A percentile compares a stretch with the other conserved stretches of the same genome.
These are phyloP conservation scores for Burhinus oedicnemus DNA, from an alignment of 2,113 vertebrate genomes.

Conservation along the genomic window DNA sequence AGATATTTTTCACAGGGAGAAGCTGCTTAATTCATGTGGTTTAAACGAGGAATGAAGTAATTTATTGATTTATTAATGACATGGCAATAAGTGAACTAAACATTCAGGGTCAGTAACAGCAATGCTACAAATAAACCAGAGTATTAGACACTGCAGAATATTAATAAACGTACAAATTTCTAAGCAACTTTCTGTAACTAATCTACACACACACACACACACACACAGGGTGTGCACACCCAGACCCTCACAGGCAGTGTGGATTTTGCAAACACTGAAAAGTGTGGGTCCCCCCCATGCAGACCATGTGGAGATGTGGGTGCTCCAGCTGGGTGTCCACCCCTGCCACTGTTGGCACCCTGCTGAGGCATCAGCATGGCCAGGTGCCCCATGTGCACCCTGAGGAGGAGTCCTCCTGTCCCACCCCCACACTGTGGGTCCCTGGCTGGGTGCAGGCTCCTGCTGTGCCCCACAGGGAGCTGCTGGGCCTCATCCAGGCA, in stretches of 20 bases:
- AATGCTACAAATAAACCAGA: neutral
- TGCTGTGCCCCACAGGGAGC: neutral
- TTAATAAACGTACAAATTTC: neutral
- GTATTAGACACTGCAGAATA: neutral
- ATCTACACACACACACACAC: no score
- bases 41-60: neutral
- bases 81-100: neutral
- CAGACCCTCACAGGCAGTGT: neutral
- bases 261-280: neutral
- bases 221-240: no score
- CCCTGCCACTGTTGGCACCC: neutral
- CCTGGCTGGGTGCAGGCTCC: neutral
- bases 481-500: neutral
- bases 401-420: accelerated
- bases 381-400: no score
- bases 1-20: neutral
- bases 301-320: neutral
- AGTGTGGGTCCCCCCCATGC: neutral
- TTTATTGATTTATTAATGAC: neutral
- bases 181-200: neutral
- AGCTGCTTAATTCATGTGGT: neutral
- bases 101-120: neutral
- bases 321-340: neutral
- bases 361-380: no score
- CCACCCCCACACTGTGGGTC: no score